phyloP scores from a whole-genome alignment of 2,113 vertebrate genomes.

The Hippocampus mohnikei region DNA sequence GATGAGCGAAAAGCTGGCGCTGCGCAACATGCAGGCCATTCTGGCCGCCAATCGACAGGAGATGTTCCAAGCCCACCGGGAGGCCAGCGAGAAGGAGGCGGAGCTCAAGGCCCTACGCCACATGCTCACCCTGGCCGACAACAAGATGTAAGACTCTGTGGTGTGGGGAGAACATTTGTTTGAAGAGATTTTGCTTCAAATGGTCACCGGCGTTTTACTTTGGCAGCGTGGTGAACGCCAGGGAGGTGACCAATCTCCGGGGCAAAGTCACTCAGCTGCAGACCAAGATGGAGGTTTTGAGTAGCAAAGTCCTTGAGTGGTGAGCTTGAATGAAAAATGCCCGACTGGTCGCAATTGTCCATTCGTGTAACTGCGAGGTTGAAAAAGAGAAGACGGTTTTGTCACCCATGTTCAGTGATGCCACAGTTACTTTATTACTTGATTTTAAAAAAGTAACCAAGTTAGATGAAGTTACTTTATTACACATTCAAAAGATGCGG shows the following conservation, averaged over 20 bases:
- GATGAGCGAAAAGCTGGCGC: constrained; percentile 80
- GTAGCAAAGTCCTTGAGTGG: constrained; percentile 90
- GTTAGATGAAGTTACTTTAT: too few species aligned
- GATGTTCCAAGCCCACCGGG: constrained; percentile 91
- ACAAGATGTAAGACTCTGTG: constrained; percentile 79
- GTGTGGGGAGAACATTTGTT: background rate
- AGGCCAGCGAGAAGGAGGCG: constrained; percentile 82
- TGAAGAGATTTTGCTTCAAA: background rate
- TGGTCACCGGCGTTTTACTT: background rate
- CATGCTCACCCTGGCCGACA: constrained; percentile 83
- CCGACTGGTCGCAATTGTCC: too few species aligned
- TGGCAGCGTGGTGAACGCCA: constrained; percentile 76
- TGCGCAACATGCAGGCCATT: constrained; percentile 87
- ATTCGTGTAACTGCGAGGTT: too few species aligned
- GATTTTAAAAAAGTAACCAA: too few species aligned
- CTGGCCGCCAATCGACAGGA: constrained; percentile 89
- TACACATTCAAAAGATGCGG: too few species aligned
- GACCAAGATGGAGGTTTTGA: constrained; percentile 84
- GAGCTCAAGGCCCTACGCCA: constrained; percentile 88
- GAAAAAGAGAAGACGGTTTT: too few species aligned
- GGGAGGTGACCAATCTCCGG: constrained; percentile 82
- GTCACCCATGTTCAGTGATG: too few species aligned
- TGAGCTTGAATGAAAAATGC: constrained; percentile 57
- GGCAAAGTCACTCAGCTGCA: constrained; percentile 84
- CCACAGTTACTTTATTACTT: too few species aligned